Evolutionary conservation across 2,797 vertebrate species (phyloP), one percentile per base, ranked within the genome.

Genomic region (Arctocebus calabarensis): DNA sequence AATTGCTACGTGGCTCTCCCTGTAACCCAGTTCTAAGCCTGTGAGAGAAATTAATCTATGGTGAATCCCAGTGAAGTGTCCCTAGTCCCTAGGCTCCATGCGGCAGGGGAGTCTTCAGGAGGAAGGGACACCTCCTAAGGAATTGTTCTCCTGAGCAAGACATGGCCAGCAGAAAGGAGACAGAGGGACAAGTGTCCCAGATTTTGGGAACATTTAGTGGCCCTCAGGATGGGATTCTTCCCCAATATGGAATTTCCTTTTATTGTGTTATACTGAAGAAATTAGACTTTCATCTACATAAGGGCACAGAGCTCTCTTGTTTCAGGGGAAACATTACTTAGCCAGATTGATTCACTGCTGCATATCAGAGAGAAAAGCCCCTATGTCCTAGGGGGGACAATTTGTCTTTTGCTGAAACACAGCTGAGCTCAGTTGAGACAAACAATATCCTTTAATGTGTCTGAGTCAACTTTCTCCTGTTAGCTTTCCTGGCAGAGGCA

Each of bases 301-400:
- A 71, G 32, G 34, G 40, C 59, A 48, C 25, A 52, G 55, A 85
- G 75, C 40, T 84, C 29, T 78, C 5, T 52, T 73, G 17, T 90
- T 59, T 37, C 66, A 57, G 34, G 75, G 27, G 45, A 89, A 19
- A 16, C 85, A 48, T 94, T 71, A 77, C 40, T 94, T 55, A 68
- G 78, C 66, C 25, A 91, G 93, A 82, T n/a, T 90, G 95, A 96
- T 68, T 95, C 94, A 79, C 68, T 6, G 4, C 84, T 29, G 45
- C 59, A 5, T 37, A 93, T 62, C 70, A 73, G 57, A 94, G n/a
- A 94, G 57, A n/a, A 86, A 77, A 86, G 37, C n/a, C 8, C 11
- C 0, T 7, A 29, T 7, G 45, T 68, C 68, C 88, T 52, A 4
- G 29, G 48, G 43, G 84, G n/a, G 2, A 7, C 7, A 27, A 61